Evolutionary conservation across 2,888 invertebrate genomes (phyloP), one percentile per base, ranked within the genome.

Genomic region (Napeogenes inachia): DNA sequence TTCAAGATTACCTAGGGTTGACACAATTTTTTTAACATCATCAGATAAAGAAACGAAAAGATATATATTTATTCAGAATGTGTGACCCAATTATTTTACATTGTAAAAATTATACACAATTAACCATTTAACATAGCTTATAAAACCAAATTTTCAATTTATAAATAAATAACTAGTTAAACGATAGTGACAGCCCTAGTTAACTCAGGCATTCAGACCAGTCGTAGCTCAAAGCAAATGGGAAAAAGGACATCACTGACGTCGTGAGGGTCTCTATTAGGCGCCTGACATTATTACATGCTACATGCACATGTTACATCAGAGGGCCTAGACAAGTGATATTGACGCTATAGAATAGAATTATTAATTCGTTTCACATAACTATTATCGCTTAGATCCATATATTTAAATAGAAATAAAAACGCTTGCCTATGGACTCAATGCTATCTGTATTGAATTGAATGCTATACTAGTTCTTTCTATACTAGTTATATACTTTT

Each of bases 181-280:
- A 12, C 10, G 10, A 30, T 2, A 30, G 50, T 10, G 63, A 0
- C 69, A 67, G 53, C 69, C 69, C 69, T 70, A 58, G 45, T 56
- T 54, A 65, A 57, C 66, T 65, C 62, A 65, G 68, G 62, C 61
- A 58, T 64, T 66, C 59, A 62, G 63, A 65, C 60, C 62, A 65
- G 58, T 63, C 63, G 64, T 56, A 63, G 59, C 63, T 67, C 70
- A 68, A 68, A 70, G 68, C 63, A 66, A 65, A 65, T 57, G 66
- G 62, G 66, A 69, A 71, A 69, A 69, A 66, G 70, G 63, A 66
- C 70, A 71, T 65, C 67, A 64, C 59, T 61, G 63, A 45, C 62
- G 54, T 61, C 55, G 63, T 63, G 56, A 56, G 60, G 60, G 60
- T 57, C 63, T 62, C 59, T 55, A 63, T 60, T 63, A 57, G 63